phyloP scores from a whole-genome alignment of 2,113 vertebrate genomes.

The Semnornis frantzii region DNA sequence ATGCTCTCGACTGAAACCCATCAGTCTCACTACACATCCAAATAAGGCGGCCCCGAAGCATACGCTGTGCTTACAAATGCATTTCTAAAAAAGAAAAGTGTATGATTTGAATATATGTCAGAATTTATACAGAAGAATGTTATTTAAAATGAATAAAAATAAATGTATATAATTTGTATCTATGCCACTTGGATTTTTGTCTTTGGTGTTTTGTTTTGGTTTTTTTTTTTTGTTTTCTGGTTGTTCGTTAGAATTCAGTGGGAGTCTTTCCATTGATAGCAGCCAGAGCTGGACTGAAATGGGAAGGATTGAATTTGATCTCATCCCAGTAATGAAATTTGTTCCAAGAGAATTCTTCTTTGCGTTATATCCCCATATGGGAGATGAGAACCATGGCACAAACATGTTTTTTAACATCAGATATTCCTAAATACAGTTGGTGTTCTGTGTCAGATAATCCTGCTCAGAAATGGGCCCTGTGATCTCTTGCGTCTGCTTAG shows the following conservation, averaged over 20 bases:
- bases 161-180: conserved; percentile 87
- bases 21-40: conserved; percentile 61
- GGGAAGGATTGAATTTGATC: neutral
- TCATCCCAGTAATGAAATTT: conserved; percentile 13
- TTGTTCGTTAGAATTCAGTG: conserved; percentile 1
- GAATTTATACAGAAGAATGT: conserved; percentile 85
- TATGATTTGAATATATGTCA: conserved; percentile 84
- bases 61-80: conserved; percentile 71
- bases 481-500: neutral
- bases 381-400: neutral
- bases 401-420: neutral
- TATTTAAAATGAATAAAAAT: conserved; percentile 85
- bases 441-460: neutral
- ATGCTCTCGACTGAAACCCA: conserved; percentile 64
- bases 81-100: conserved; percentile 75
- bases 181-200: conserved; percentile 64
- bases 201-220: neutral
- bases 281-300: neutral
- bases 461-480: neutral
- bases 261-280: neutral
- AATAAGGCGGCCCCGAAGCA: conserved; percentile 51
- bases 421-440: conserved; percentile 3
- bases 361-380: neutral
- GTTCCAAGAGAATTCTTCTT: conserved; percentile 30
- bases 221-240: neutral